Base-by-base conservation (phyloP, 2,113 vertebrate species). In the Myrmecophaga tridactyla region DNA sequence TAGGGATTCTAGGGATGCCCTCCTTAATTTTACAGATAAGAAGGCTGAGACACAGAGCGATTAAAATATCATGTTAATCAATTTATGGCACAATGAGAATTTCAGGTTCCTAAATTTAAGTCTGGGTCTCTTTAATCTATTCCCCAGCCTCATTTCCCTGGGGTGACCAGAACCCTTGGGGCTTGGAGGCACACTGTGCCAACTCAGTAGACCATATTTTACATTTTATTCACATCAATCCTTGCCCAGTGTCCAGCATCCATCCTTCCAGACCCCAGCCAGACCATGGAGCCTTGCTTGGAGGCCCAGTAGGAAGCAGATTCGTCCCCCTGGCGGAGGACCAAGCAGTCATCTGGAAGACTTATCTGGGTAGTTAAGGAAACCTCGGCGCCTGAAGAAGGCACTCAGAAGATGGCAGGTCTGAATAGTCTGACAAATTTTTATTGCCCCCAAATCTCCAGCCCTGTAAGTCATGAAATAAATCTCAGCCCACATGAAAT, bases 381-480 rank as follows among this genome's bases (percentile, higher is more conserved):
- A 96, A 96, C 82, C 95, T 95, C 92, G 85, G 94, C 0, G 92
- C 95, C 94, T 86, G 94, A 90, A 96, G 96, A 97, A 96, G 96
- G 82, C 93, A 84, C 95, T 95, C 96, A 81, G 83, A 92, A 96
- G 70, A 97, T 97, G 97, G 97, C 96, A 97, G 94, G 92, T 97
- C 96, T 97, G 97, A 96, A 96, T 95, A 96, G 94, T n/a, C 95
- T 98, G 97, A 98, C 90, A 95, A 95, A 97, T 97, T 90, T 97
- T 97, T 97, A 98, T 97, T 96, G 92, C 94, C 90, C 94, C 94
- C 23, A 95, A 93, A 97, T 97, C 94, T 97, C 96, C 76, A 96
- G 95, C 96, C 86, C 90, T 91, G 58, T 92, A 96, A 97, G 94
- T 93, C 96, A 91, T 81, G 96, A 96, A 95, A 97, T 97, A 97